Percentiles rank a stretch among this genome's conserved stretches.
Evolutionary conservation across 2,888 invertebrate genomes (phyloP).

Genomic region (Drosophila mayaguana): DNA sequence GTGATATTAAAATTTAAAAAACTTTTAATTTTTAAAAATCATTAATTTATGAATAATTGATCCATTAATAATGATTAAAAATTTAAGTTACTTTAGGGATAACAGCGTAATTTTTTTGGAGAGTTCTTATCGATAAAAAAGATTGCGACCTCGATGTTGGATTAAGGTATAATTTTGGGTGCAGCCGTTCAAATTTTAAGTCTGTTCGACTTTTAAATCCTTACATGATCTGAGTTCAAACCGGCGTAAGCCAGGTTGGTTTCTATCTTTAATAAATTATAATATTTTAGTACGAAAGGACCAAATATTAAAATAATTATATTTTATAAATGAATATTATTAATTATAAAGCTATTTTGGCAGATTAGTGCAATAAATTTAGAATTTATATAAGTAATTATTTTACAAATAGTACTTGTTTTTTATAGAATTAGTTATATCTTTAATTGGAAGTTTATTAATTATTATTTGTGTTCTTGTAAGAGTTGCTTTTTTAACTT

Average conservation of each 20-base stretch:
- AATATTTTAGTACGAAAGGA: constrained; percentile 93
- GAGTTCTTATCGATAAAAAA: constrained; percentile 16
- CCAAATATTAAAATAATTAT: constrained; percentile 86
- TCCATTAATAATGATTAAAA: constrained; percentile 88
- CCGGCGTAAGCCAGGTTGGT: constrained; percentile 85
- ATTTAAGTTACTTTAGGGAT: constrained; percentile 89
- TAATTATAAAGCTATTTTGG: constrained; percentile 82
- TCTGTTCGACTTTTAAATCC: constrained; percentile 93
- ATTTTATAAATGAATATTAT: constrained; percentile 85
- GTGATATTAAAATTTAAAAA: constrained; percentile 84
- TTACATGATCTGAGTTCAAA: constrained; percentile 96
- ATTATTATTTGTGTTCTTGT: constrained; percentile 88
- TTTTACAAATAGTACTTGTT: constrained; percentile 86
- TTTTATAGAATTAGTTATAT: constrained; percentile 85
- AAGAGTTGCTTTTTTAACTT: constrained; percentile 89
- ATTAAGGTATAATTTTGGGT: constrained; percentile 10
- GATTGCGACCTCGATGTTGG: constrained; percentile 15
- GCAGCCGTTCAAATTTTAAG: constrained; percentile 87
- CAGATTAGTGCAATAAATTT: neutral
- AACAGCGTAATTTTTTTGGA: constrained; percentile 90
- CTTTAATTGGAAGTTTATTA: constrained; percentile 86
- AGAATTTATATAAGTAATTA: too few relatives aligned
- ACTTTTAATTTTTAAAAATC: constrained; percentile 86
- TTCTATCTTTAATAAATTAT: constrained; percentile 89
- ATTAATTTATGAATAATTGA: constrained; percentile 86